phyloP scores from a whole-genome alignment of 2,113 vertebrate genomes.

The Pyrgilauda ruficollis region DNA sequence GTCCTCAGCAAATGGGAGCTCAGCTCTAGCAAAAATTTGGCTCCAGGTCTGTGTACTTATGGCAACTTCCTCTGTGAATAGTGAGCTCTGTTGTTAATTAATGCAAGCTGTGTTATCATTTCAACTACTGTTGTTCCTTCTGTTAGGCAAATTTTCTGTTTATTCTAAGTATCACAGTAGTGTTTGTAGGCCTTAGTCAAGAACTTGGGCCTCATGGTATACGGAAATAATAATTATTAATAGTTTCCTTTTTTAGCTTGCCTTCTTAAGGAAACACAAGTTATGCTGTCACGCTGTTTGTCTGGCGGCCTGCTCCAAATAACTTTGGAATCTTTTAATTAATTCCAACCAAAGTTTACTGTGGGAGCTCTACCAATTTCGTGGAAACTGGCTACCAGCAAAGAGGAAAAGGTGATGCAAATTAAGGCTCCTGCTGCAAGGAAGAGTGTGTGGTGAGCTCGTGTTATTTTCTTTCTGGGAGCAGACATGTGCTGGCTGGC shows the following conservation, averaged over 20 bases:
- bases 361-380: neutral
- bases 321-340: constrained; percentile 28
- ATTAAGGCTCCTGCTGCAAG: neutral
- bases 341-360: constrained; percentile 31
- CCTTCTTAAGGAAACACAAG: neutral
- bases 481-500: neutral
- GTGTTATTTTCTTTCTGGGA: neutral
- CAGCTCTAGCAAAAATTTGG: neutral
- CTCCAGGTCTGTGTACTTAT: neutral
- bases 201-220: neutral
- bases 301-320: neutral
- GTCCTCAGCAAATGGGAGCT: neutral
- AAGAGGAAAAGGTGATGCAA: neutral
- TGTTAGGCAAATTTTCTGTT: constrained; percentile 23
- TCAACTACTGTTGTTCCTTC: constrained; percentile 38
- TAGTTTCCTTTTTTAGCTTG: constrained; percentile 21
- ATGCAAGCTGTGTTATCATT: constrained; percentile 36
- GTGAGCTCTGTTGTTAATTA: constrained; percentile 39
- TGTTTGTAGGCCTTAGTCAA: constrained; percentile 28
- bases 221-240: neutral
- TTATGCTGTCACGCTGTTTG: neutral
- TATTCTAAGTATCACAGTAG: neutral
- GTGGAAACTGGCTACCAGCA: neutral
- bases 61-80: constrained; percentile 25
- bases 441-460: neutral